A percentile compares a stretch with the other conserved stretches of the same genome.
These are phyloP conservation scores for Gymnothorax reevesii DNA, from an alignment of 2,797 vertebrate genomes.

Conservation along the genomic window DNA sequence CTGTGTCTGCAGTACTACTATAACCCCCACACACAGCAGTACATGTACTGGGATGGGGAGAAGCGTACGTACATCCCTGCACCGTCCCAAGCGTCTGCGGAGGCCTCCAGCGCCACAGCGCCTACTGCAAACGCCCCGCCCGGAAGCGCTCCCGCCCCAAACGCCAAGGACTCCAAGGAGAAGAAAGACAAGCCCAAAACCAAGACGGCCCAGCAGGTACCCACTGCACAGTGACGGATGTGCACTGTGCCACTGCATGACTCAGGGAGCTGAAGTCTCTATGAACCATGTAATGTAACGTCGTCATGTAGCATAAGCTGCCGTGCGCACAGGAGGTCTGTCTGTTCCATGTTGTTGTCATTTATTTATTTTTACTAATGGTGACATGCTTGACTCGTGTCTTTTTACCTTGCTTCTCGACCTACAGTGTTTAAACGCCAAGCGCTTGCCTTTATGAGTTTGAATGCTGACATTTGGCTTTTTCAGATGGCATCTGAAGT, in stretches of 20 bases:
- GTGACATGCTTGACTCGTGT: no score
- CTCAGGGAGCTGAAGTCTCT: background rate
- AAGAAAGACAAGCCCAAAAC: constrained; percentile 91
- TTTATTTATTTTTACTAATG: no score
- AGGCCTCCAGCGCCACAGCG: constrained; percentile 44
- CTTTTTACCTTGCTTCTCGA: no score
- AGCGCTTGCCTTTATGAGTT: no score
- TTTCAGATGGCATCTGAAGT: no score
- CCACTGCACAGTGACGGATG: background rate
- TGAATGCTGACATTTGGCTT: no score
- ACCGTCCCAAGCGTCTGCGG: constrained; percentile 65
- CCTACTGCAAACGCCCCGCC: constrained; percentile 33
- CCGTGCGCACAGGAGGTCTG: no score
- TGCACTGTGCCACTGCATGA: background rate
- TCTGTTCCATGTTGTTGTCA: no score
- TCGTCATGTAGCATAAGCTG: background rate
- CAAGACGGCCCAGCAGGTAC: constrained; percentile 90
- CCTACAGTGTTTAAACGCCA: no score
- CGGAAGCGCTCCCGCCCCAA: constrained; percentile 60
- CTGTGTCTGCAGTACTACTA: constrained; percentile 80
- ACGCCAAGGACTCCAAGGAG: constrained; percentile 83
- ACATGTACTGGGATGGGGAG: constrained; percentile 91
- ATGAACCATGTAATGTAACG: background rate
- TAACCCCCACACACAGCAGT: constrained; percentile 84
- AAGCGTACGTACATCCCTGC: constrained; percentile 81